phyloP scores from a whole-genome alignment of 2,113 vertebrate species.

The Conger conger region DNA sequence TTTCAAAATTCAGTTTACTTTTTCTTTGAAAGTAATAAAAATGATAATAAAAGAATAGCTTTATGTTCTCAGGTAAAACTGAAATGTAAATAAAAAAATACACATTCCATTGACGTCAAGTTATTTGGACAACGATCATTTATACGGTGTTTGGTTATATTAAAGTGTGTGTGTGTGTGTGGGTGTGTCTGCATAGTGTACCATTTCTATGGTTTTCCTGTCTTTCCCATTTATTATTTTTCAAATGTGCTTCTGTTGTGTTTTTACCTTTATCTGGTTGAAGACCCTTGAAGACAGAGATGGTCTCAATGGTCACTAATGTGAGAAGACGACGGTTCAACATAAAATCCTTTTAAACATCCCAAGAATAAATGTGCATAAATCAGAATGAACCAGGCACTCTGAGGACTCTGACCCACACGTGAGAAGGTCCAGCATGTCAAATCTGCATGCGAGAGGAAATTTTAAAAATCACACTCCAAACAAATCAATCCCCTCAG shows the following conservation, averaged over 20 bases:
- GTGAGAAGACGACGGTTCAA: neutral
- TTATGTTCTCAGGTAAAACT: too few species aligned
- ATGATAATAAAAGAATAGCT: too few species aligned
- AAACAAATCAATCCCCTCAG: neutral
- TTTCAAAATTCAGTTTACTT: too few species aligned
- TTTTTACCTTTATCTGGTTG: neutral
- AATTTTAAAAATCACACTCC: neutral
- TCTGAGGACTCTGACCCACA: neutral
- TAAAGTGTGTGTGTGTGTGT: too few species aligned
- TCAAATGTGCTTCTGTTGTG: neutral
- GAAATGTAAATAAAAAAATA: too few species aligned
- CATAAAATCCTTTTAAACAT: neutral
- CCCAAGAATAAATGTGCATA: neutral
- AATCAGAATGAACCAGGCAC: neutral
- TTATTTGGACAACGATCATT: too few species aligned
- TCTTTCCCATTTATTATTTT: neutral
- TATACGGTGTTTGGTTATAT: too few species aligned
- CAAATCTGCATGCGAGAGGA: neutral
- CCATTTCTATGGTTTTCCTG: neutral
- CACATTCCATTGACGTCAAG: too few species aligned
- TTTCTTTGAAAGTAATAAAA: too few species aligned
- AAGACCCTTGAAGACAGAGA: neutral
- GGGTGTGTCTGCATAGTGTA: neutral
- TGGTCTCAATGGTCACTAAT: neutral
- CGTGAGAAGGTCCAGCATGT: neutral